Conservation (phyloP, 2,797 vertebrate species). For the Gymnocypris eckloni region DNA sequence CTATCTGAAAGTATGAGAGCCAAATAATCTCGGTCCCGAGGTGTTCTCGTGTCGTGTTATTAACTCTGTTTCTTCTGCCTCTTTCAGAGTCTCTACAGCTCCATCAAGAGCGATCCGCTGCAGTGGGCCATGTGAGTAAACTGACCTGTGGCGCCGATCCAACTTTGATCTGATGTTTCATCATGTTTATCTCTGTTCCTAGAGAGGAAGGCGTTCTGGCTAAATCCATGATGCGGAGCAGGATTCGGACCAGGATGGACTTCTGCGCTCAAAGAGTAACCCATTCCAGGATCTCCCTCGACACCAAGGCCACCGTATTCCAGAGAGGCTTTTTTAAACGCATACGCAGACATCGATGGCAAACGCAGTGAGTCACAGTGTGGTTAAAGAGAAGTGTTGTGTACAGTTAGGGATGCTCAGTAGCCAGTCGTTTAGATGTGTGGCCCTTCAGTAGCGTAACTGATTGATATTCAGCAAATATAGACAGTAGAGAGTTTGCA, state of each 20-base stretch:
- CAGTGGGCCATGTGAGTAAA: slow-evolving; percentile 90
- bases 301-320: slow-evolving; percentile 78
- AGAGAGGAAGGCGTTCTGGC: slow-evolving; percentile 83
- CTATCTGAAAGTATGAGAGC: slow-evolving; percentile 82
- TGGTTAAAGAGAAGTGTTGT: neutral
- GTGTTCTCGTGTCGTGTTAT: neutral
- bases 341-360: slow-evolving; percentile 89
- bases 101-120: slow-evolving; percentile 86
- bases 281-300: slow-evolving; percentile 84
- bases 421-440: too few species aligned
- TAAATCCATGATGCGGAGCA: slow-evolving; percentile 66
- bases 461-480: neutral
- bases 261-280: slow-evolving; percentile 79
- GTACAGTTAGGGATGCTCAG: neutral
- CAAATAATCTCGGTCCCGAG: neutral
- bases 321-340: slow-evolving; percentile 87
- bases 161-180: neutral
- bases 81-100: slow-evolving; percentile 83
- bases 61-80: slow-evolving; percentile 3
- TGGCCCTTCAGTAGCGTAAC: neutral
- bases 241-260: slow-evolving; percentile 53
- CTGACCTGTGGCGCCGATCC: neutral
- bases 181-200: slow-evolving; percentile 5
- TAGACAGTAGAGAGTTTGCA: neutral
- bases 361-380: slow-evolving; percentile 87